Conservation (phyloP, 2,113 vertebrate genomes). For the Saguinus imperator region DNA sequence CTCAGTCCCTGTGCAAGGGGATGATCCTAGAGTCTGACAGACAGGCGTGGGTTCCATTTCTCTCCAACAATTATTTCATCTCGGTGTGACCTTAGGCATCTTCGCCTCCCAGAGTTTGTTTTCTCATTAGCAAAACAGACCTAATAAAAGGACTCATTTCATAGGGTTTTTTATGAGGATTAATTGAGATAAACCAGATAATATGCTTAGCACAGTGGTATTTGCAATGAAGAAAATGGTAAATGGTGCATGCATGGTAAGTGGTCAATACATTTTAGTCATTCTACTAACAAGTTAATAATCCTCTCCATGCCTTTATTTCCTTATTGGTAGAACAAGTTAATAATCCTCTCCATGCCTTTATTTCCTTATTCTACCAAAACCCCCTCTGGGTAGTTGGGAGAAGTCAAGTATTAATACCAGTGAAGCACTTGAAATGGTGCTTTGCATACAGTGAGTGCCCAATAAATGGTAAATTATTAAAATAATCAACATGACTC, state of each 20-base stretch:
- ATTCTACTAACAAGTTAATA: background rate
- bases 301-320: background rate
- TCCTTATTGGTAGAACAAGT: background rate
- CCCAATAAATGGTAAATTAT: background rate
- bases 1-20: accelerated
- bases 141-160: background rate
- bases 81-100: background rate
- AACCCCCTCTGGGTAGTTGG: background rate
- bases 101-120: background rate
- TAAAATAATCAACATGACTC: background rate
- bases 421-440: background rate
- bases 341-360: background rate
- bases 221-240: too few relatives aligned
- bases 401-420: background rate
- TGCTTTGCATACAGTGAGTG: background rate
- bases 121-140: background rate
- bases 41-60: background rate
- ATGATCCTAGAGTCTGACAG: background rate
- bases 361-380: background rate
- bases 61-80: accelerated
- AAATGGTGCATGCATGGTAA: background rate
- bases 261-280: background rate
- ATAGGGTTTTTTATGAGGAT: background rate
- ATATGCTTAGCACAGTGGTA: background rate
- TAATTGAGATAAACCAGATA: conserved; percentile 16